These are phyloP conservation scores for Chrysomallon squamiferum DNA, from an alignment of 1,140 invertebrate species.

Conservation along the genomic window DNA sequence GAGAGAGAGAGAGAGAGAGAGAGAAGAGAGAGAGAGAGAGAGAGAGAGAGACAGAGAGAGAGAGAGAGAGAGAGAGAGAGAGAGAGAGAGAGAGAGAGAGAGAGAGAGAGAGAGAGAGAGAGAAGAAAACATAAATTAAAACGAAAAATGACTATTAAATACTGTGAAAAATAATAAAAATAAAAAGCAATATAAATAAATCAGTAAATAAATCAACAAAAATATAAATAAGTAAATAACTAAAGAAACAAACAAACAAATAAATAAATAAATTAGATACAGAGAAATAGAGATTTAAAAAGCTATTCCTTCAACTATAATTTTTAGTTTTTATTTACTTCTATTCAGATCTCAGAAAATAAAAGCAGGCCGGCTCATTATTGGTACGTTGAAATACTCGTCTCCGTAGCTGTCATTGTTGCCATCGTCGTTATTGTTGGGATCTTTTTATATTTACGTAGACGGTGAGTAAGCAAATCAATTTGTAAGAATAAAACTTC, in stretches of 20 bases:
- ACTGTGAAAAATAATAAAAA: background rate
- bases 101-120: background rate
- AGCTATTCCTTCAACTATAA: background rate
- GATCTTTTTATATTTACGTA: no score
- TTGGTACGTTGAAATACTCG: no score
- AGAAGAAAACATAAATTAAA: background rate
- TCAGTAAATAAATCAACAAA: background rate
- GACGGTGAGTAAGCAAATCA: no score
- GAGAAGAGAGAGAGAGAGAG: no score
- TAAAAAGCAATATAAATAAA: background rate
- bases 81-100: background rate
- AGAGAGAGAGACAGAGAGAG: no score
- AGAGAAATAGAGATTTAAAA: background rate
- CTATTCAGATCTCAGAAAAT: no score
- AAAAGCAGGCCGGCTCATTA: background rate
- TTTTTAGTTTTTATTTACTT: no score
- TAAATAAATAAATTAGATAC: background rate
- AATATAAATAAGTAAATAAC: background rate
- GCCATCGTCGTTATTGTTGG: background rate
- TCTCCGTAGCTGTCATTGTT: no score
- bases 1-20: background rate
- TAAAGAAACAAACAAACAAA: background rate
- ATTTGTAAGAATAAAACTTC: no score
- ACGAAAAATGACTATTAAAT: background rate
- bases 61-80: no score